Evolutionary conservation across 2,888 invertebrate species (phyloP), one percentile per base, ranked within the genome.

Genomic region (Cephus runcator): DNA sequence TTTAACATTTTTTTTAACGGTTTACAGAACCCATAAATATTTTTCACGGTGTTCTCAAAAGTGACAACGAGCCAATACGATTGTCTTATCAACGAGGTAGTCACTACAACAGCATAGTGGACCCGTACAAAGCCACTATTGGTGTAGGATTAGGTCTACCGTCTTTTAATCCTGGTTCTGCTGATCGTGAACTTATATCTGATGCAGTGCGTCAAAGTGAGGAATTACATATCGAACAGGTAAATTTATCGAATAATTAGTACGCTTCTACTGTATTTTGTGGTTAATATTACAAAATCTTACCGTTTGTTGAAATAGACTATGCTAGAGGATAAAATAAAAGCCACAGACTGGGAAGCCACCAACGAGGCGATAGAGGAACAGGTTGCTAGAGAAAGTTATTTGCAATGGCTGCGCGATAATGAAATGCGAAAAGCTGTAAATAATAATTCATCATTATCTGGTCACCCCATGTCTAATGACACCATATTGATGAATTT

Each of bases 351-450:
- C 91, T 97, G 97, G 96, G 97, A 98, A 91, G 96, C 97, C 12
- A 98, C 97, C 0, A 97, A 97, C 89, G 97, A 97, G 90, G 96
- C 96, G n/a, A 95, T 97, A 78, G 96, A 97, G 88, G 96, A 97
- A 89, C 97, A 97, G 92, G 96, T 97, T 12, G 97, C 97, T 9
- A 93, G 96, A 30, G 97, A 97, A 91, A 96, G 96, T 69, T 97
- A 97, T 91, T 93, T 97, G 75, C 96, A 97, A 89, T 97, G 95
- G 95, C 92, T 96, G 75, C 93, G 94, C 80, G 95, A 95, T 77
- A 94, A 94, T 87, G 94, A 95, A 89, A 93, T 94, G 86, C 92
- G 94, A 81, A 91, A 92, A 87, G 92, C 91, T 75, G 92, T 92
- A 88, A 88, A 89, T 87, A 82, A 1, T 73, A 56, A 1, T 73